These are phyloP conservation scores for Gisinianus flammeolus DNA, from an alignment of 2,888 invertebrate genomes.

Conservation along the genomic window DNA sequence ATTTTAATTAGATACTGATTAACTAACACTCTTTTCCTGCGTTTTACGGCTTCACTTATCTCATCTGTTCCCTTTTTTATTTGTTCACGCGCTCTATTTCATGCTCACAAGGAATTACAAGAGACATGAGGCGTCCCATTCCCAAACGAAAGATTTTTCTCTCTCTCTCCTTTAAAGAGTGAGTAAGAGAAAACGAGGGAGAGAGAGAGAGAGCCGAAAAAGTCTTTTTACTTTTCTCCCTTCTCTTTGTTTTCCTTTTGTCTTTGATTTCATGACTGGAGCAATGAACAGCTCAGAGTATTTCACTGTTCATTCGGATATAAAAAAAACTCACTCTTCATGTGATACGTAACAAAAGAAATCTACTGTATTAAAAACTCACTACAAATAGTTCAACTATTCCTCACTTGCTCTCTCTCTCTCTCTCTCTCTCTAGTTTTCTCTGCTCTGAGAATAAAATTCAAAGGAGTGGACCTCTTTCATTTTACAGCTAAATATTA, in stretches of 20 bases:
- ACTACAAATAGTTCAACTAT: too few relatives aligned
- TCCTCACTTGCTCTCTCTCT: too few relatives aligned
- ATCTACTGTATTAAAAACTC: not conserved
- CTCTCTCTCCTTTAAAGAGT: not conserved
- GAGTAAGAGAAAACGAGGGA: not conserved
- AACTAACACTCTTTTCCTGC: slow-evolving; percentile 22
- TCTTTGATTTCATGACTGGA: not conserved
- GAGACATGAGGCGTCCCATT: slow-evolving; percentile 6
- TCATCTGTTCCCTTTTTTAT: not conserved
- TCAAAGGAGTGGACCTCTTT: not conserved
- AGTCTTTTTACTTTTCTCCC: not conserved
- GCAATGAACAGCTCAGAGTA: not conserved
- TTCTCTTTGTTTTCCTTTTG: not conserved
- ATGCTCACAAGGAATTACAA: slow-evolving; percentile 11
- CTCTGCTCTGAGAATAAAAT: not conserved
- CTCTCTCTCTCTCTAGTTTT: not conserved
- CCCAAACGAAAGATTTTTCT: too few relatives aligned
- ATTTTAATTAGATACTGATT: slow-evolving; percentile 35
- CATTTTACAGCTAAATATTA: too few relatives aligned
- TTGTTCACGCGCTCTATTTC: slow-evolving; percentile 2
- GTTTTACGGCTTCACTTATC: slow-evolving; percentile 23
- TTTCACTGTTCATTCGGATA: not conserved
- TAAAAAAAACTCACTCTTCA: too few relatives aligned
- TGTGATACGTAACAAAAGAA: not conserved
- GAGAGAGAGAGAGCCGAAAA: not conserved